phyloP scores from a whole-genome alignment of 1,140 invertebrate genomes.

The Zaprionus ghesquierei region DNA sequence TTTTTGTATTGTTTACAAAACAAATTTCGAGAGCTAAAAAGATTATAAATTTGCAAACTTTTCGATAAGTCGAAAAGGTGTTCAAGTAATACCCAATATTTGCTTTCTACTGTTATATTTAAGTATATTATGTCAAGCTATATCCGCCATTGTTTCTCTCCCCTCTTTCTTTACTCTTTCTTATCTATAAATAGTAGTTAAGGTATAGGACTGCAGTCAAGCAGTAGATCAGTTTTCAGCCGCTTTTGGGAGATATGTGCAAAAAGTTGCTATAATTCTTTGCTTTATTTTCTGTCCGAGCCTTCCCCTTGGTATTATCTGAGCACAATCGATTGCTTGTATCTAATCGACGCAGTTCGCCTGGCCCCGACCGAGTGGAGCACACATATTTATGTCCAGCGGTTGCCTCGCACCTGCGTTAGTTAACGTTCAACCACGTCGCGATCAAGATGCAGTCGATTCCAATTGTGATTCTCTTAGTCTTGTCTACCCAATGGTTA shows the following conservation, averaged over 20 bases:
- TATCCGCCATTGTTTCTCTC: not conserved
- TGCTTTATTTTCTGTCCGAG: not conserved
- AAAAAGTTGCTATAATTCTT: not conserved
- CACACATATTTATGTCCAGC: conserved; percentile 30
- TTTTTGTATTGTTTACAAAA: too few relatives aligned
- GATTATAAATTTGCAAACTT: too few relatives aligned
- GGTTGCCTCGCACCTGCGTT: conserved; percentile 4
- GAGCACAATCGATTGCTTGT: conserved; percentile 29
- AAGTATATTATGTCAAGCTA: not conserved
- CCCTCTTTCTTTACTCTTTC: not conserved
- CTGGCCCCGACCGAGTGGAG: not conserved
- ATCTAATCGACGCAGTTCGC: conserved; percentile 29
- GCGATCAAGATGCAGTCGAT: conserved; percentile 52
- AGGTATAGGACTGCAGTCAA: not conserved
- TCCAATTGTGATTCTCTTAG: conserved; percentile 18
- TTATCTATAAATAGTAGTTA: not conserved
- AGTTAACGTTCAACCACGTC: conserved; percentile 35
- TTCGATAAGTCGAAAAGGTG: not conserved
- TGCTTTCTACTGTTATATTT: not conserved
- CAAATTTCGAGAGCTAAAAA: too few relatives aligned
- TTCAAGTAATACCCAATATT: not conserved
- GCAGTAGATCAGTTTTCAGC: not conserved
- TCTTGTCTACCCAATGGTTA: conserved; percentile 17
- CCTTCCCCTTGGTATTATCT: conserved; percentile 20
- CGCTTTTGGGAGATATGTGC: not conserved